phyloP scores from a whole-genome alignment of 2,888 invertebrate species.

The Seira ritae region DNA sequence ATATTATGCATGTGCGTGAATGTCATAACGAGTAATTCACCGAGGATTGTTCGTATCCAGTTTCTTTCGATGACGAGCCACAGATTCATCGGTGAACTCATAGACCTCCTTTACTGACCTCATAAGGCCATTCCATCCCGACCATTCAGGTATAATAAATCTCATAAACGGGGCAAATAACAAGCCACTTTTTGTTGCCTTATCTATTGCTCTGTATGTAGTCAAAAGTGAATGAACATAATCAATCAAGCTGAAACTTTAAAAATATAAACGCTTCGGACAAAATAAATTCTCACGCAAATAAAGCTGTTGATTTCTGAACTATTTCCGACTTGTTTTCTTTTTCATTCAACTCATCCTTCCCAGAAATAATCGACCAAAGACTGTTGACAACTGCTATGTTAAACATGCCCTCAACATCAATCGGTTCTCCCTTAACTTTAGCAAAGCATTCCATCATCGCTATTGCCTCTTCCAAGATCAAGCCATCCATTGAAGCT shows the following conservation, averaged over 20 bases:
- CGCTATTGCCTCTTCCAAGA: constrained; percentile 31
- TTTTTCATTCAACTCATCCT: too few relatives aligned
- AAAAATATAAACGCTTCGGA: too few relatives aligned
- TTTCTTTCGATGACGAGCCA: constrained; percentile 1
- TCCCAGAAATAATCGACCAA: constrained; percentile 55
- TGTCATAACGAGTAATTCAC: too few relatives aligned
- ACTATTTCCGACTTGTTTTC: too few relatives aligned
- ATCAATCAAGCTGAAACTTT: too few relatives aligned
- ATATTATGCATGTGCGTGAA: too few relatives aligned
- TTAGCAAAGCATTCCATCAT: constrained; percentile 34
- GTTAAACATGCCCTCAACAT: constrained; percentile 38
- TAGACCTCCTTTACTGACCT: constrained; percentile 17
- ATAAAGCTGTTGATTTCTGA: too few relatives aligned
- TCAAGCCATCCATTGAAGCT: constrained; percentile 42
- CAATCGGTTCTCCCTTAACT: constrained; percentile 16
- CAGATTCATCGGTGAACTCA: constrained; percentile 20
- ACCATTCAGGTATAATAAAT: constrained; percentile 32
- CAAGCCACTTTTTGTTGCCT: constrained; percentile 22
- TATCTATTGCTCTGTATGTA: constrained; percentile 10
- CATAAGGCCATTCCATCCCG: constrained; percentile 38
- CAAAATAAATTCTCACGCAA: too few relatives aligned
- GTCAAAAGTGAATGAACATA: constrained; percentile 5
- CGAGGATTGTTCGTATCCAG: neutral
- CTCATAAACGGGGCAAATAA: constrained; percentile 53
- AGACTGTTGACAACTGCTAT: constrained; percentile 55